Evolutionary conservation across 2,888 invertebrate species (phyloP), one percentile per base, ranked within the genome.

Genomic region (Eumerus sabulonum): DNA sequence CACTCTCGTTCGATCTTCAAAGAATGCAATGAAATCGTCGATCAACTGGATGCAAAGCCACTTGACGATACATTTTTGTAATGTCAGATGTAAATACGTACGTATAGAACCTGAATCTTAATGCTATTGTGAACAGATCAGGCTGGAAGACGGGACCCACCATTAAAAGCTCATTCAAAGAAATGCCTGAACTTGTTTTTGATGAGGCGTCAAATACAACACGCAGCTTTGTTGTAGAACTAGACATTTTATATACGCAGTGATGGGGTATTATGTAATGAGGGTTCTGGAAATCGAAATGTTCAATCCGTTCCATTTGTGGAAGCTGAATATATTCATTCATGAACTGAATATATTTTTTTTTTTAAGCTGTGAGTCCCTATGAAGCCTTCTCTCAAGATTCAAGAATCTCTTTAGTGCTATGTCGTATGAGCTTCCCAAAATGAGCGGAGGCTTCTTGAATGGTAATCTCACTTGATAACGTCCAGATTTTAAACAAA

Each of bases 61-160:
- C 40, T 38, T 73, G 76, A 18, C 68, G 45, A 48, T n/a, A n/a
- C n/a, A n/a, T n/a, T n/a, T n/a, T n/a, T n/a, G n/a, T n/a, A n/a
- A n/a, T n/a, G n/a, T n/a, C 68, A 9, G 72, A 53, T 1, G 82
- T 81, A 1, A 86, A 44, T 14, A 62, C 76, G 27, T 66, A 38
- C 11, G 17, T 18, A 53, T 62, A 19, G 9, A 13, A 47, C 35
- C 81, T 50, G 27, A 76, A 81, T 36, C 67, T n/a, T 40, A 72
- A 18, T 9, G 51, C 7, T 17, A 76, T 57, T 12, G 56, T 50
- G 13, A 51, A 48, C 0, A 67, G 35, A 42, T 81, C 67, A 5
- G 50, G 51, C 40, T 81, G 76, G 9, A 71, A 14, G 12, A 16
- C 50, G 1, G 71, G 62, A 9, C 81, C 81, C 14, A 51, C 53